phyloP scores from a whole-genome alignment of 1,140 invertebrate species.

The Drosophila persimilis region DNA sequence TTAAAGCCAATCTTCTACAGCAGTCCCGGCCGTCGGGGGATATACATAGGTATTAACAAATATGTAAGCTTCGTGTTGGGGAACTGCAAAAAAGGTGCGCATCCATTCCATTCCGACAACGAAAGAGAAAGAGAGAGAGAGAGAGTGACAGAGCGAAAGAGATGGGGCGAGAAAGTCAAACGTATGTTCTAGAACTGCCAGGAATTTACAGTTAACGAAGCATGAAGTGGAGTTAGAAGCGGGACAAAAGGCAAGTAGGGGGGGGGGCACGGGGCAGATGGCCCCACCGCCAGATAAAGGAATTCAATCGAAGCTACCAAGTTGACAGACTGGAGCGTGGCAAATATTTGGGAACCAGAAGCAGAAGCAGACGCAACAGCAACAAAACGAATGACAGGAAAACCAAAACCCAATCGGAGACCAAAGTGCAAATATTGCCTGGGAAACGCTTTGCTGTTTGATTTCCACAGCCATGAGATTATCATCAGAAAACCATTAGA shows the following conservation, averaged over 20 bases:
- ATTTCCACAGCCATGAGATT: constrained; percentile 78
- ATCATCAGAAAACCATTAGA: constrained; percentile 81
- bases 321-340: constrained; percentile 69
- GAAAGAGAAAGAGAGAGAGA: constrained; percentile 16
- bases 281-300: constrained; percentile 58
- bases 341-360: constrained; percentile 62
- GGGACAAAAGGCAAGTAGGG: constrained; percentile 26
- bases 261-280: neutral
- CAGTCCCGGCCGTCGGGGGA: constrained; percentile 40
- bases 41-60: constrained; percentile 74
- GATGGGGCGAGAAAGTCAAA: constrained; percentile 25
- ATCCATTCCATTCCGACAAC: neutral
- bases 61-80: constrained; percentile 44
- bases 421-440: constrained; percentile 72
- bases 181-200: constrained; percentile 52
- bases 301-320: constrained; percentile 79
- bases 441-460: constrained; percentile 61
- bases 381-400: constrained; percentile 16
- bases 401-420: constrained; percentile 45
- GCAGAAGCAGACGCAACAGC: constrained; percentile 1
- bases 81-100: constrained; percentile 30
- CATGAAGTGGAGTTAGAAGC: constrained; percentile 65
- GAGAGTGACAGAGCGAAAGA: constrained; percentile 16
- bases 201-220: constrained; percentile 78
- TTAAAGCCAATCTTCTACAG: constrained; percentile 76